Conservation (phyloP, 2,113 vertebrate species). For the Periophthalmodon schlosseri region DNA sequence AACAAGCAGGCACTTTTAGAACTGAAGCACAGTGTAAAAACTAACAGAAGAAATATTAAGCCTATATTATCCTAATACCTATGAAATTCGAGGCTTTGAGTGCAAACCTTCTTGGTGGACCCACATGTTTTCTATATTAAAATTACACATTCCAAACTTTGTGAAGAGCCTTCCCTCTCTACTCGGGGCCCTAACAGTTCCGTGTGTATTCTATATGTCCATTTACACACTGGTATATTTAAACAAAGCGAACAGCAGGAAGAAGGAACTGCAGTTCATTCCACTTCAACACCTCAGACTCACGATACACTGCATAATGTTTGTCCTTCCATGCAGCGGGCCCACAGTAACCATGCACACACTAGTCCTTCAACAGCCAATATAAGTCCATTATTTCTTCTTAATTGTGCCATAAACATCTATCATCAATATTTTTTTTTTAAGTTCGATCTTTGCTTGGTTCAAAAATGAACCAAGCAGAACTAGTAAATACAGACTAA, state of each 20-base stretch:
- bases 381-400: not conserved
- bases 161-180: too few relatives aligned
- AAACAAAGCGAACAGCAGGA: slow-evolving; percentile 47
- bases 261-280: slow-evolving; percentile 59
- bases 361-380: not conserved
- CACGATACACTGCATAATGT: slow-evolving; percentile 28
- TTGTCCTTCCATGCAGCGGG: slow-evolving; percentile 34
- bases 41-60: not conserved
- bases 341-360: slow-evolving; percentile 26
- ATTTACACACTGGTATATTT: slow-evolving; percentile 39
- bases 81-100: too few relatives aligned
- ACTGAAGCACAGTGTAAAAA: not conserved
- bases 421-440: not conserved
- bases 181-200: not conserved
- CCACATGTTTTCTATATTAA: too few relatives aligned
- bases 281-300: slow-evolving; percentile 54
- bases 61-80: not conserved
- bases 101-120: too few relatives aligned
- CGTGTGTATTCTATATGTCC: slow-evolving; percentile 22
- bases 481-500: not conserved
- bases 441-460: too few relatives aligned
- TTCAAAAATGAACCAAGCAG: not conserved
- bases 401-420: not conserved
- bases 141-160: too few relatives aligned
- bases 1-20: not conserved